These are phyloP conservation scores for Chalcis sispes DNA, from an alignment of 2,888 invertebrate species.

Conservation along the genomic window DNA sequence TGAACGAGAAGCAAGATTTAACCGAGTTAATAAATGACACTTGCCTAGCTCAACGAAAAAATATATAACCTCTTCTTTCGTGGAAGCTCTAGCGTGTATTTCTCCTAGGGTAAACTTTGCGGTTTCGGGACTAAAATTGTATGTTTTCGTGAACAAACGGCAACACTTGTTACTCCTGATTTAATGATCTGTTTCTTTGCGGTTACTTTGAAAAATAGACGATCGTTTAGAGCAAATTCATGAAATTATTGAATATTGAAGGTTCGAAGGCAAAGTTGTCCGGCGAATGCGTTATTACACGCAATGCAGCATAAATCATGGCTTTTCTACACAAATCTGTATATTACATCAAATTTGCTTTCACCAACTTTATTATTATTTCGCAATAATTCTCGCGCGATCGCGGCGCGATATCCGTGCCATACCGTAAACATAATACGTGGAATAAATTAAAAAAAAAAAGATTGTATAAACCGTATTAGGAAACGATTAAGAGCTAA, in stretches of 20 bases:
- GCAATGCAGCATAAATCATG: conserved; percentile 7
- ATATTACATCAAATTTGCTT: conserved; percentile 42
- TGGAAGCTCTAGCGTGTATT: conserved; percentile 54
- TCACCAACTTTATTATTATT: conserved; percentile 23
- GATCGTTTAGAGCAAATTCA: neutral
- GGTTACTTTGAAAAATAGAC: neutral
- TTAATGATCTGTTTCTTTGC: neutral
- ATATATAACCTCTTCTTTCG: conserved; percentile 66
- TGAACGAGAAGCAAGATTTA: neutral
- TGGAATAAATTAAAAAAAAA: no score
- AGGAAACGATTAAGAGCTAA: no score
- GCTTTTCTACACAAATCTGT: conserved; percentile 17
- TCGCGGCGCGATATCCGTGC: conserved; percentile 7
- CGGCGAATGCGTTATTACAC: conserved; percentile 42
- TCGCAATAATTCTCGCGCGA: conserved; percentile 29
- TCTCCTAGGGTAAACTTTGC: neutral
- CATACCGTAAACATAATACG: neutral
- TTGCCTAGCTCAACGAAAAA: neutral
- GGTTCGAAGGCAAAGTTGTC: no score
- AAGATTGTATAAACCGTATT: no score
- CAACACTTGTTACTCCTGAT: conserved; percentile 19
- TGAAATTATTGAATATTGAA: neutral
- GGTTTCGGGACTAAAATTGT: conserved; percentile 9
- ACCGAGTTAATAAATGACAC: conserved; percentile 32
- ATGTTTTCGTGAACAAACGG: neutral